phyloP scores from a whole-genome alignment of 2,113 vertebrate species.

The Hippocampus guttulatus region DNA sequence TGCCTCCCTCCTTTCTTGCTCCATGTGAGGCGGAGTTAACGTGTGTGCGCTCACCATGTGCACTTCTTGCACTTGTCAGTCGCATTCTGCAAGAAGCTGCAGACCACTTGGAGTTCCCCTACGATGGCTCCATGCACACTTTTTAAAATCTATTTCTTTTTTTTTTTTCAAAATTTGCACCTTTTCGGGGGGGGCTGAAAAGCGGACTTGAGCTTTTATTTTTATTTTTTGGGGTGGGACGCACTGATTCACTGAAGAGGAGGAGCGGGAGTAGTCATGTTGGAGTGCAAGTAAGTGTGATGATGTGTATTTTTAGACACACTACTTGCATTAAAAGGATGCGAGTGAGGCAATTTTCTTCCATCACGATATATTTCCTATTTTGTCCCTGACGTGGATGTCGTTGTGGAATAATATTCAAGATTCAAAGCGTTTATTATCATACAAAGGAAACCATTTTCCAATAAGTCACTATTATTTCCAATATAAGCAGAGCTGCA shows the following conservation, averaged over 20 bases:
- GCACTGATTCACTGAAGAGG: conserved; percentile 7
- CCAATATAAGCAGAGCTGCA: neutral
- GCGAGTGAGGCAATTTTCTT: too few species aligned
- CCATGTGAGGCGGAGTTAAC: conserved; percentile 62
- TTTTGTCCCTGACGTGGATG: too few species aligned
- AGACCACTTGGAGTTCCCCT: neutral
- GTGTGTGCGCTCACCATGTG: conserved; percentile 45
- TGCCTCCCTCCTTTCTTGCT: neutral
- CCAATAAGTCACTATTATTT: neutral
- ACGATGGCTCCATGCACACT: neutral
- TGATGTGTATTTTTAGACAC: neutral
- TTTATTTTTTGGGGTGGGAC: conserved; percentile 12
- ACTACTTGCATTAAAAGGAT: neutral
- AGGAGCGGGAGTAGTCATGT: conserved; percentile 36
- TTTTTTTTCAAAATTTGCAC: neutral
- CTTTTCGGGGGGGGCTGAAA: neutral
- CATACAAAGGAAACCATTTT: neutral
- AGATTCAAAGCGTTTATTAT: neutral
- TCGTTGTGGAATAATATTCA: neutral
- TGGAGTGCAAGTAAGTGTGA: conserved; percentile 55
- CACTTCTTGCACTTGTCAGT: conserved; percentile 61
- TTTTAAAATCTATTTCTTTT: neutral
- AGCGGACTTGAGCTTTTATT: conserved; percentile 21
- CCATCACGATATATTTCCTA: too few species aligned
- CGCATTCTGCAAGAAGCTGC: conserved; percentile 37